Base-by-base conservation (phyloP, 2,113 vertebrate species). In the Silurus asotus region DNA sequence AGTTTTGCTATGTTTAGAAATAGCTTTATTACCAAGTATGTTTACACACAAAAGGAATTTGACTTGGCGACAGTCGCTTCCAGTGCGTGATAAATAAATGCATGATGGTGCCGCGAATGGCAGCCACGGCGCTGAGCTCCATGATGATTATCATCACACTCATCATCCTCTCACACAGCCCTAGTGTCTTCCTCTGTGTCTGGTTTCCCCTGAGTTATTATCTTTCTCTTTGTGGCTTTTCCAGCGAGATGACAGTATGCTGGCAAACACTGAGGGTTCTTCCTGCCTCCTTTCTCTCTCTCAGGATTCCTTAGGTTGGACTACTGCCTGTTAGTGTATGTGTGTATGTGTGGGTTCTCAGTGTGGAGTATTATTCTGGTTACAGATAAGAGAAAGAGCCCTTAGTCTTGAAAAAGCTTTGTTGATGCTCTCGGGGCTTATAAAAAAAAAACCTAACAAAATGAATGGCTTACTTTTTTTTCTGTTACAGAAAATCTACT, bases 241-340 rank as follows among this genome's bases (percentile, higher is more conserved):
- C 91, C 86, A 90, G 86, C 86, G 75, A 91, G 91, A 93, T 91
- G 91, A 93, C 94, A 93, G 92, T 83, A 87, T 92, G 90, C 92
- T 94, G 93, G 92, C 91, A 91, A 90, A 88, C 91, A 88, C 91
- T 91, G 91, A 91, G 90, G 92, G 88, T 86, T 89, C 87, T 85
- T 82, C 86, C 86, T 87, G 84, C 78, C 84, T 74, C 79, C 13
- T 37, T 37, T 11, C 79, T 74, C 88, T 89, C 87, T 82, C 87
- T 82, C 84, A 88, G 83, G 61, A 82, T 84, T 86, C 76, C 87
- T 72, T 6, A 83, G 67, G 58, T 70, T 83, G 69, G 86, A 83
- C 77, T 61, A 58, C 65, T 67, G 88, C 81, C 82, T 64, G 81
- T 25, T 55, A 72, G 14, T 78, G 17, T 81, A 37, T 25, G 25